A percentile compares a stretch with the other conserved stretches of the same genome.
These are phyloP conservation scores for Sus scrofa DNA, from an alignment of 2,113 vertebrate genomes.

Conservation along the genomic window DNA sequence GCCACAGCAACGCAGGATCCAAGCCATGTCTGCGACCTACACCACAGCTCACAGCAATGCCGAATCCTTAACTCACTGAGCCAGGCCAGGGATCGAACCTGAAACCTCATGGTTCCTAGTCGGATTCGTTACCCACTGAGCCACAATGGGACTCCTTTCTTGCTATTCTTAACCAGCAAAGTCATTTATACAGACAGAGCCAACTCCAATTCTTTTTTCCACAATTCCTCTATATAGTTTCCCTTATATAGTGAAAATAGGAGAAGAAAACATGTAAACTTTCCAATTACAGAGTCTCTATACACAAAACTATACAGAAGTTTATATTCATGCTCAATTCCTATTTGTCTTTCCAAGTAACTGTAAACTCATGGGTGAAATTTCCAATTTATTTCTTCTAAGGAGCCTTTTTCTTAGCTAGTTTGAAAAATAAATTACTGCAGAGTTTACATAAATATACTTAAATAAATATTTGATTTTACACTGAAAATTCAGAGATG, in stretches of 20 bases:
- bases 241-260: neutral
- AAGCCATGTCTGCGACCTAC: no score
- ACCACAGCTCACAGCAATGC: no score
- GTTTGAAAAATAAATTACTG: neutral
- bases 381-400: neutral
- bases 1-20: no score
- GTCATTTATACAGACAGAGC: neutral
- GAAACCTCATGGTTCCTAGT: no score
- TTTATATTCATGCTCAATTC: neutral
- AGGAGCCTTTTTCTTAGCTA: neutral
- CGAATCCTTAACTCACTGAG: no score
- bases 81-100: no score
- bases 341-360: neutral
- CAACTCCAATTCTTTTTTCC: neutral
- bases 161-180: neutral
- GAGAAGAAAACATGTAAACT: neutral
- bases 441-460: neutral
- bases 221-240: neutral
- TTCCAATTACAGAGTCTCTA: neutral
- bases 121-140: no score
- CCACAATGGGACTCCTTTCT: no score
- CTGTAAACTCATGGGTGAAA: neutral
- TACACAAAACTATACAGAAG: neutral
- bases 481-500: neutral
- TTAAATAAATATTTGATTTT: conserved; percentile 19